Evolutionary conservation across 2,888 invertebrate genomes (phyloP).

Genomic region (Orthosia gracilis): DNA sequence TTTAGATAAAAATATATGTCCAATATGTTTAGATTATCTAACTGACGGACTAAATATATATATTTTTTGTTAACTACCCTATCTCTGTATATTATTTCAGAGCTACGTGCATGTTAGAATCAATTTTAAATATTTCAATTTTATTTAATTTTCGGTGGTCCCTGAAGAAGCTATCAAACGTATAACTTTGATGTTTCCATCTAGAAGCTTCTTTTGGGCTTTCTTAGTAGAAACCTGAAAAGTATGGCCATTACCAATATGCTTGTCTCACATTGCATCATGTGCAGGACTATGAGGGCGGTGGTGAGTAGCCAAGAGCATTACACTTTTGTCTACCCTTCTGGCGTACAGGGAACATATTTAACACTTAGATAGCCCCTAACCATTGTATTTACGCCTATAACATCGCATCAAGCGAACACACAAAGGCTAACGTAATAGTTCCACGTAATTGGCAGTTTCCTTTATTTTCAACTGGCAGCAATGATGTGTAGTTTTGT

Average conservation of each 20-base stretch:
- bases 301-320: too few species aligned
- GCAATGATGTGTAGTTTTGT: slow-evolving; percentile 61
- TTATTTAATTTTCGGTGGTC: too few species aligned
- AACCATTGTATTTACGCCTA: slow-evolving; percentile 15
- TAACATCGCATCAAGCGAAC: slow-evolving; percentile 9
- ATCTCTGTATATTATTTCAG: background rate
- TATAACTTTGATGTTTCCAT: background rate
- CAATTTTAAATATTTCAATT: background rate
- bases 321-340: too few species aligned
- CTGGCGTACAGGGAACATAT: background rate
- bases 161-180: background rate
- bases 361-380: background rate
- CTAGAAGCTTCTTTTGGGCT: background rate
- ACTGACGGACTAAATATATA: too few species aligned
- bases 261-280: too few species aligned
- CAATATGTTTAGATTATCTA: too few species aligned
- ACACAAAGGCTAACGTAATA: slow-evolving; percentile 32
- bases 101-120: background rate
- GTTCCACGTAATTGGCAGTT: slow-evolving; percentile 70
- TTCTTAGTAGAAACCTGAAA: background rate
- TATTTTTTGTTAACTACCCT: too few species aligned
- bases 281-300: too few species aligned
- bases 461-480: slow-evolving; percentile 71
- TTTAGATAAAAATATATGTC: too few species aligned
- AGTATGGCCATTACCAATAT: too few species aligned